These are phyloP conservation scores for Lutraria lutraria DNA, from an alignment of 2,888 invertebrate species.

Conservation along the genomic window DNA sequence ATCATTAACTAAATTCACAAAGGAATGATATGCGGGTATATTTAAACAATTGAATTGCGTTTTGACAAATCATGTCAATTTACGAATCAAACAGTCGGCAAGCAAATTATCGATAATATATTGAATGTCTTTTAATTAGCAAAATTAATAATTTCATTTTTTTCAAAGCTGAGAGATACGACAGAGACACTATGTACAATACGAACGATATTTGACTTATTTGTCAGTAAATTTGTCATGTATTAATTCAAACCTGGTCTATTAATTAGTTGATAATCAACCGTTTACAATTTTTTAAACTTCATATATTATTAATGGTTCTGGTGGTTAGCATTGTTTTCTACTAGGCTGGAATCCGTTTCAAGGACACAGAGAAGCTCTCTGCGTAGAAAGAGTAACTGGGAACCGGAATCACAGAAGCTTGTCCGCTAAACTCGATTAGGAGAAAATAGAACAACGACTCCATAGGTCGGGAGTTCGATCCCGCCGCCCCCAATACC, in stretches of 20 bases:
- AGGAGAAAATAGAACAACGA: too few relatives aligned
- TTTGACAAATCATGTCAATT: constrained; percentile 18
- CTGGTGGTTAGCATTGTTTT: neutral
- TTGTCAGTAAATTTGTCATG: neutral
- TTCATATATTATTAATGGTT: neutral
- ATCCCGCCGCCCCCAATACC: too few relatives aligned
- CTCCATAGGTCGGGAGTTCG: too few relatives aligned
- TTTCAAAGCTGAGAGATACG: neutral
- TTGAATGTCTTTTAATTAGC: neutral
- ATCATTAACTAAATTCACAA: constrained; percentile 12
- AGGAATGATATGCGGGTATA: constrained; percentile 37
- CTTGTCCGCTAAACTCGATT: too few relatives aligned
- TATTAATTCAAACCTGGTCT: neutral
- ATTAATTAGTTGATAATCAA: neutral
- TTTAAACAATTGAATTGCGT: constrained; percentile 32
- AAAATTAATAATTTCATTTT: neutral
- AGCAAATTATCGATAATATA: neutral
- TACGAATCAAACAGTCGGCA: neutral
- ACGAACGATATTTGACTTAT: neutral
- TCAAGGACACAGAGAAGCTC: too few relatives aligned
- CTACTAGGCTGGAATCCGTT: neutral
- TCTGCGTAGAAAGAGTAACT: too few relatives aligned
- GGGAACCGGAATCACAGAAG: too few relatives aligned
- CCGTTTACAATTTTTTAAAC: neutral
- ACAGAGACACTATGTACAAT: too few relatives aligned